Percentiles rank a stretch among this genome's conserved stretches.
phyloP scores from a whole-genome alignment of 1,140 invertebrate species.

The Cataglyphis hispanica region DNA sequence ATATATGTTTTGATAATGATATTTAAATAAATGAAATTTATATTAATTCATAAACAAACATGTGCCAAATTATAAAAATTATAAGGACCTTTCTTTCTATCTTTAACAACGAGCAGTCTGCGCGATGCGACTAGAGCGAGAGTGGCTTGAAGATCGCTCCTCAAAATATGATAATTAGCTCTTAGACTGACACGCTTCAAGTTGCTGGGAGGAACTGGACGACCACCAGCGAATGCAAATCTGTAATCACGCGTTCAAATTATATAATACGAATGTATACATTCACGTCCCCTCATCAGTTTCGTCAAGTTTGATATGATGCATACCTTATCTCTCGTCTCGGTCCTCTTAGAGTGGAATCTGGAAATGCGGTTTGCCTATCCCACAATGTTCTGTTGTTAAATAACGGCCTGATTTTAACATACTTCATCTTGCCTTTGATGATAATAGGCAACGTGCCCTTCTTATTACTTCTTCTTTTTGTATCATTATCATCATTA shows the following conservation, averaged over 20 bases:
- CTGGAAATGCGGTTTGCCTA: slow-evolving; percentile 82
- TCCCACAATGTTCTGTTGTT: slow-evolving; percentile 76
- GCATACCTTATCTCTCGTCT: slow-evolving; percentile 83
- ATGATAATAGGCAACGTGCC: slow-evolving; percentile 82
- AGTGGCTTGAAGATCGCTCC: slow-evolving; percentile 81
- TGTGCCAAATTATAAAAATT: slow-evolving; percentile 81
- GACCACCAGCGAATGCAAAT: slow-evolving; percentile 84
- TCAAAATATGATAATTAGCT: slow-evolving; percentile 84
- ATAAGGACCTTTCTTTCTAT: slow-evolving; percentile 79
- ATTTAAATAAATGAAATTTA: slow-evolving; percentile 38
- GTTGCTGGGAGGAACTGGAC: slow-evolving; percentile 82
- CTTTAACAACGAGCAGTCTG: slow-evolving; percentile 82
- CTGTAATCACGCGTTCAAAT: slow-evolving; percentile 69
- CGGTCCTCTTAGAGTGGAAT: slow-evolving; percentile 82
- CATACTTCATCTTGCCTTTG: slow-evolving; percentile 84
- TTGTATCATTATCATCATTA: slow-evolving; percentile 49
- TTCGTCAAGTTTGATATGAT: background rate
- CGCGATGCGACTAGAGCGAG: slow-evolving; percentile 82
- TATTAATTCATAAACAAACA: slow-evolving; percentile 77
- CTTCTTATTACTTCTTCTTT: slow-evolving; percentile 61
- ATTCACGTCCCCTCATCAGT: background rate
- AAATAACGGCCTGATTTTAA: slow-evolving; percentile 75
- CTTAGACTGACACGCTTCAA: slow-evolving; percentile 82
- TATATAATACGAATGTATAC: slow-evolving; percentile 21
- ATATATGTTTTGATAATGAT: slow-evolving; percentile 19